phyloP scores from a whole-genome alignment of 1,140 invertebrate genomes.

The Antheraea mylitta region DNA sequence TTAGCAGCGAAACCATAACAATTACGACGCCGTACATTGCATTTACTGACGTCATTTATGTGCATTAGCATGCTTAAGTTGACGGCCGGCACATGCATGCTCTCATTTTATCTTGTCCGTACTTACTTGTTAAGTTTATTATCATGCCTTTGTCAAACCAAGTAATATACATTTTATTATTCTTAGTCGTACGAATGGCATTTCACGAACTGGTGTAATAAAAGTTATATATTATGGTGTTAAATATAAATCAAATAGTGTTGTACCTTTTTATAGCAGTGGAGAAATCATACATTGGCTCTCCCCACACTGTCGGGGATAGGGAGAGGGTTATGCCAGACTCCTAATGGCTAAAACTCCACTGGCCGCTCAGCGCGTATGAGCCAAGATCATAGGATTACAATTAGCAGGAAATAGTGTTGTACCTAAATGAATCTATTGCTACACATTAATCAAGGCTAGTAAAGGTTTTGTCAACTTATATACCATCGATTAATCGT shows the following conservation, averaged over 20 bases:
- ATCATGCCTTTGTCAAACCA: constrained; percentile 13
- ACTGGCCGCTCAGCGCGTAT: too few relatives aligned
- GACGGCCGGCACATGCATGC: constrained; percentile 8
- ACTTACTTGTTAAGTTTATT: constrained; percentile 16
- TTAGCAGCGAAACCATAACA: constrained; percentile 29
- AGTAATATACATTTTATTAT: not conserved
- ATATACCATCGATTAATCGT: too few relatives aligned
- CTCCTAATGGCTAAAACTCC: too few relatives aligned
- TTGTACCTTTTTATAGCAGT: too few relatives aligned
- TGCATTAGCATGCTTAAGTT: constrained; percentile 24
- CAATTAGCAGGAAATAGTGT: too few relatives aligned
- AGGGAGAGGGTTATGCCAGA: too few relatives aligned
- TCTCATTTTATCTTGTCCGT: constrained; percentile 10
- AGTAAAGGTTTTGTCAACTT: too few relatives aligned
- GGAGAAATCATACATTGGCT: too few relatives aligned
- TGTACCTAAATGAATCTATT: too few relatives aligned
- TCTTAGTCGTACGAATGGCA: not conserved
- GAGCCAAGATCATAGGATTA: too few relatives aligned
- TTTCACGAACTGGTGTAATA: not conserved
- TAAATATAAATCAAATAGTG: not conserved
- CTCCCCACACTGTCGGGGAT: too few relatives aligned
- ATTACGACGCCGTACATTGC: constrained; percentile 29
- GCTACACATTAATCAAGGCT: too few relatives aligned
- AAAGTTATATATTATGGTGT: not conserved
- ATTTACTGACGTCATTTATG: constrained; percentile 25